Evolutionary conservation across 2,888 invertebrate species (phyloP).

Genomic region (Desoria tigrina): DNA sequence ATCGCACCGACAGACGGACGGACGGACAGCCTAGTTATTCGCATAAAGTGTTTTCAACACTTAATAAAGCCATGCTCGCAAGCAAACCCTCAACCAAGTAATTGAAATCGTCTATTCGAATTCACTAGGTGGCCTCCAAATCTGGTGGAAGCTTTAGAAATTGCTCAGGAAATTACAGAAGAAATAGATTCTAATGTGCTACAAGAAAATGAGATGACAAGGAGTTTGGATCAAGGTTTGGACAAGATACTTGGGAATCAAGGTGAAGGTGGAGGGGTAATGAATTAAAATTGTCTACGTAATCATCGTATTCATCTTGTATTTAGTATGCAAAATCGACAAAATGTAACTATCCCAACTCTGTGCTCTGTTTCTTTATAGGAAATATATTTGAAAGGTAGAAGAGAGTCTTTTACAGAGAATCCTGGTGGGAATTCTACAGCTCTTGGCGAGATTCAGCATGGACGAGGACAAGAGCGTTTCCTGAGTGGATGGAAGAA

Average conservation of each 20-base stretch:
- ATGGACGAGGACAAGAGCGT: constrained; percentile 49
- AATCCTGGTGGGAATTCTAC: constrained; percentile 43
- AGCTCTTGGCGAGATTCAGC: constrained; percentile 46
- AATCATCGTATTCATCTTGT: too few relatives aligned
- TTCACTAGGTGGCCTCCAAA: constrained; percentile 50
- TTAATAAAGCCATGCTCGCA: too few relatives aligned
- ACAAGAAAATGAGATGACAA: constrained; percentile 44
- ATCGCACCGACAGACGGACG: too few relatives aligned
- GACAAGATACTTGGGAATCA: constrained; percentile 35
- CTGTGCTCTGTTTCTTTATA: too few relatives aligned
- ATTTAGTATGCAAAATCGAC: constrained; percentile 23
- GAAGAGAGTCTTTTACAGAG: constrained; percentile 12
- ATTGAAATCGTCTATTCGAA: too few relatives aligned
- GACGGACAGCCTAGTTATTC: too few relatives aligned
- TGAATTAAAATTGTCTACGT: too few relatives aligned
- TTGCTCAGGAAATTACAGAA: constrained; percentile 53
- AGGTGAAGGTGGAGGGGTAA: too few relatives aligned
- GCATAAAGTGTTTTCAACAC: too few relatives aligned
- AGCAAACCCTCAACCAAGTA: too few relatives aligned
- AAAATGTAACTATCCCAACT: neutral
- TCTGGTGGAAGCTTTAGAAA: constrained; percentile 46
- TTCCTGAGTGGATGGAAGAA: constrained; percentile 52
- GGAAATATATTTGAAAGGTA: too few relatives aligned
- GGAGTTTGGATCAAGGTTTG: constrained; percentile 51
- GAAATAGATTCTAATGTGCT: constrained; percentile 45